Percentiles rank a stretch among this genome's conserved stretches.
Conservation (phyloP, 2,888 invertebrate species). For the Acanthococcus lagerstroemiae region DNA sequence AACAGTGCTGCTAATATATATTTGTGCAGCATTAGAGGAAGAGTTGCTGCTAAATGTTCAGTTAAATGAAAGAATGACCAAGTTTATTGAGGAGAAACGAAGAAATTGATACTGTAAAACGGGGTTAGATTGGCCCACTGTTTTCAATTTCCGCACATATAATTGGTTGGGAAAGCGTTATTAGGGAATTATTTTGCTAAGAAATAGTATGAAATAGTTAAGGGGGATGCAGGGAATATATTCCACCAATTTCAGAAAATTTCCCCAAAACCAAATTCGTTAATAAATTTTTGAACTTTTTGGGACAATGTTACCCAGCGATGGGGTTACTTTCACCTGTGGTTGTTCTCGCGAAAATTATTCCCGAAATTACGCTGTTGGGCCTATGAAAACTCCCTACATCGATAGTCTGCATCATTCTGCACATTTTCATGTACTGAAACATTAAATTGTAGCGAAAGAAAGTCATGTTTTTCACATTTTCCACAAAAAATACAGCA, state of each 20-base stretch:
- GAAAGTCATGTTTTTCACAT: neutral
- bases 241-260: neutral
- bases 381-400: neutral
- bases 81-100: no score
- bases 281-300: neutral
- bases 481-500: neutral
- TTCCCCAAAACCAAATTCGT: neutral
- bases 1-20: no score
- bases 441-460: neutral
- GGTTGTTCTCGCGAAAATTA: neutral
- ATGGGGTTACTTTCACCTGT: neutral
- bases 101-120: no score
- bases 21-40: no score
- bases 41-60: no score
- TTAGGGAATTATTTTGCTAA: neutral
- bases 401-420: neutral
- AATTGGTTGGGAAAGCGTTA: neutral
- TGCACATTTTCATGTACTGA: neutral
- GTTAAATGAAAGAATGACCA: no score
- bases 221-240: neutral
- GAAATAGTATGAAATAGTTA: neutral
- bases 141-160: neutral
- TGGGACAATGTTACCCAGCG: neutral
- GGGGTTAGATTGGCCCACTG: neutral
- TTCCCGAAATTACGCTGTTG: neutral